Percentiles rank a stretch among this genome's conserved stretches.
These are phyloP conservation scores for Cacatua alba DNA, from an alignment of 2,113 vertebrate genomes.

Conservation along the genomic window DNA sequence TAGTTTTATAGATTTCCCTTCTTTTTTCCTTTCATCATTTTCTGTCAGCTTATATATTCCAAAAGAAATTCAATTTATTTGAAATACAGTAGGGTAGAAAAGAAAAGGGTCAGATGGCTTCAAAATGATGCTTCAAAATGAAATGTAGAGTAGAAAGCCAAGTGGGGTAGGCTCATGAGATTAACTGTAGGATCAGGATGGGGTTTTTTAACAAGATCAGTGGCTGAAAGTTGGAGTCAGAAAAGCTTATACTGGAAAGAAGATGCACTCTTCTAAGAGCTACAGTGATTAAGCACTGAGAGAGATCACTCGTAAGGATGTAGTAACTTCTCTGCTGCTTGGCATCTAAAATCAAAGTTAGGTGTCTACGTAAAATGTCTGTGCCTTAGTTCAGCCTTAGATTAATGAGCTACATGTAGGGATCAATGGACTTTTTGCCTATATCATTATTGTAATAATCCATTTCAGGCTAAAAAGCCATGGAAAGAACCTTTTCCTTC, in stretches of 20 bases:
- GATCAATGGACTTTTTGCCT: background rate
- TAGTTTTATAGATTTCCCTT: conserved; percentile 25
- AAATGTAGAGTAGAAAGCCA: background rate
- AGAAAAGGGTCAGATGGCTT: background rate
- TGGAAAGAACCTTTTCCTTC: background rate
- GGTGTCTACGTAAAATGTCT: background rate
- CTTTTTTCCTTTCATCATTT: background rate
- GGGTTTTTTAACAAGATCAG: background rate
- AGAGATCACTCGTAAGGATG: background rate
- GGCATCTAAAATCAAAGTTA: background rate
- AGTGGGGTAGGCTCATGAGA: background rate
- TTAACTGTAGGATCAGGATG: background rate
- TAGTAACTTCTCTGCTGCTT: background rate
- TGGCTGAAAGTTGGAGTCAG: background rate
- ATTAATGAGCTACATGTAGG: background rate
- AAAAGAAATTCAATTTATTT: conserved; percentile 44
- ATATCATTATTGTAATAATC: background rate
- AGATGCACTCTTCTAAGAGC: background rate
- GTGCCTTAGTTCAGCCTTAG: background rate
- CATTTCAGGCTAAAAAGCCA: background rate
- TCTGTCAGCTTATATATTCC: background rate
- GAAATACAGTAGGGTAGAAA: conserved; percentile 11
- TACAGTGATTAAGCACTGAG: background rate
- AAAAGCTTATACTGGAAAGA: background rate
- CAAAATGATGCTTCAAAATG: background rate